A percentile compares a stretch with the other conserved stretches of the same genome.
Evolutionary conservation across 2,113 vertebrate genomes (phyloP).

Genomic region (Platysteira castanea): DNA sequence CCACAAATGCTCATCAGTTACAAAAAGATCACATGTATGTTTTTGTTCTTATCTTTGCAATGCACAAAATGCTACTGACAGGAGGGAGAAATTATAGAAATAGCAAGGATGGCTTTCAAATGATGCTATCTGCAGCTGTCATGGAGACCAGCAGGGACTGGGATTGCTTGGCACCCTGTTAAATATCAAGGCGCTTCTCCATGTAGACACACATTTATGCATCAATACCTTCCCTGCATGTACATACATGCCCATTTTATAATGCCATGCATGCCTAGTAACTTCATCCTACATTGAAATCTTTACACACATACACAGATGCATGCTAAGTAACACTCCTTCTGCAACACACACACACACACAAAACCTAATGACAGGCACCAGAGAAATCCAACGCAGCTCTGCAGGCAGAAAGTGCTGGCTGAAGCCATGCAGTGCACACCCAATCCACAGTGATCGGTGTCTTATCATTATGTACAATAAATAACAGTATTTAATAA

Average conservation of each 20-base stretch:
- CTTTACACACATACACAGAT: background rate
- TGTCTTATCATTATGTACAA: slow-evolving; percentile 8
- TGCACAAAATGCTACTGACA: background rate
- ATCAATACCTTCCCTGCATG: background rate
- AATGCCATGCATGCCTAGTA: background rate
- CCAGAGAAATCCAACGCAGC: background rate
- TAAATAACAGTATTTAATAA: slow-evolving; percentile 1
- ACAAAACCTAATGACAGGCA: background rate
- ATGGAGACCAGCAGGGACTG: background rate
- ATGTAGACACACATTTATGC: background rate
- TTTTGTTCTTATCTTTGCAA: background rate
- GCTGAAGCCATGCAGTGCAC: slow-evolving; percentile 36
- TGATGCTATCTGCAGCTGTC: background rate
- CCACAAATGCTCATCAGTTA: background rate
- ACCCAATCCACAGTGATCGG: background rate
- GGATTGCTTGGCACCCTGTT: background rate
- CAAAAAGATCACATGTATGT: background rate
- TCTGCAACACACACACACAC: background rate
- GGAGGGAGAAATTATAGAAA: background rate
- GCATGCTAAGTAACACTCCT: background rate
- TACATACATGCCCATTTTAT: background rate
- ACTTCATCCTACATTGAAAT: background rate
- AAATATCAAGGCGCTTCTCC: background rate
- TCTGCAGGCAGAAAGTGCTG: slow-evolving; percentile 23
- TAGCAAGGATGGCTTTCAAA: slow-evolving; percentile 3